Evolutionary conservation across 2,113 vertebrate genomes (phyloP).

Genomic region (Protomyctophum bolini): DNA sequence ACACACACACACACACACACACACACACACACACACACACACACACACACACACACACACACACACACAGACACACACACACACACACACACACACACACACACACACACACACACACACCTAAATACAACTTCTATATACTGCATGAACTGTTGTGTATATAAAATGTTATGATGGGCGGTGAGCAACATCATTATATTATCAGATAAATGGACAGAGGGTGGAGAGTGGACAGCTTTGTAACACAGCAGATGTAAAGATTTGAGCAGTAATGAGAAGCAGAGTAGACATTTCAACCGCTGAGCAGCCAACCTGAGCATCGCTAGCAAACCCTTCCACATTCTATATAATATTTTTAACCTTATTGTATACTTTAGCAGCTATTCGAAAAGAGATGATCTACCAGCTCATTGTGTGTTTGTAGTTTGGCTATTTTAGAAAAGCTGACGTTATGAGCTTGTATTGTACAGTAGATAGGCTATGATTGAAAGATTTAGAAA

Average conservation of each 20-base stretch:
- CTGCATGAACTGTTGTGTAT: constrained; percentile 20
- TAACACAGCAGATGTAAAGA: constrained; percentile 34
- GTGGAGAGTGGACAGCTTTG: too few relatives aligned
- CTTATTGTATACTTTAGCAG: too few relatives aligned
- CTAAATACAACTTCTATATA: constrained; percentile 14
- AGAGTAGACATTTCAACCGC: constrained; percentile 18
- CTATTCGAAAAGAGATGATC: too few relatives aligned
- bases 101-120: background rate
- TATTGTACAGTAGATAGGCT: too few relatives aligned
- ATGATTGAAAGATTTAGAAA: too few relatives aligned
- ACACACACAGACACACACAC: background rate
- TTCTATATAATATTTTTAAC: too few relatives aligned
- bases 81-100: background rate
- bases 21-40: background rate
- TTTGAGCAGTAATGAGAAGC: background rate
- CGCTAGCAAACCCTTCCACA: too few relatives aligned
- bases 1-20: background rate
- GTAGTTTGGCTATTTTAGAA: too few relatives aligned
- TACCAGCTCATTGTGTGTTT: too few relatives aligned
- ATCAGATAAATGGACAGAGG: too few relatives aligned
- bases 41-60: background rate
- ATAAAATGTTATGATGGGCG: constrained; percentile 38
- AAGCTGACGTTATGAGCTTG: too few relatives aligned
- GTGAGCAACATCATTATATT: constrained; percentile 35
- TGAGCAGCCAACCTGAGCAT: too few relatives aligned